Percentiles rank a stretch among this genome's conserved stretches.
Evolutionary conservation across 2,113 vertebrate species (phyloP).

Genomic region (Choloepus hoffmanni): DNA sequence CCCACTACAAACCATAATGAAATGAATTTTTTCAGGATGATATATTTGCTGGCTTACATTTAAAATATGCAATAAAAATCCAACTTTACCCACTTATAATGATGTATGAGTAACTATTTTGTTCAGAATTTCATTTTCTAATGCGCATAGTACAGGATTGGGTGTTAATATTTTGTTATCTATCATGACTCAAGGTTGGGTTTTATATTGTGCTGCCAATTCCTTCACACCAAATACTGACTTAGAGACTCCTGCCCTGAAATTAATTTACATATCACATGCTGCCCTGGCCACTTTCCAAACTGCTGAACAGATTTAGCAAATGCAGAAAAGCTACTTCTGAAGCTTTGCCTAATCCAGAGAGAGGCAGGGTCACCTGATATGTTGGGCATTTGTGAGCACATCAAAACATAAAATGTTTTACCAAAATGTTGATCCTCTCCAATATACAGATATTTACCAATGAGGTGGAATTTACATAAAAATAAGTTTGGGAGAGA

Average conservation of each 20-base stretch:
- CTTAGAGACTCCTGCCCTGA: background rate
- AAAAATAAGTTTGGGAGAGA: background rate
- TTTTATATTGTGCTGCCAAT: background rate
- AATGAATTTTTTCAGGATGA: slow-evolving; percentile 59
- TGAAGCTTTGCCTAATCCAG: background rate
- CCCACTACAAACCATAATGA: background rate
- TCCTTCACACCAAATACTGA: slow-evolving; percentile 7
- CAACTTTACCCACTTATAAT: background rate
- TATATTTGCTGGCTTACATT: slow-evolving; percentile 44
- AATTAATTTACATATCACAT: slow-evolving; percentile 39
- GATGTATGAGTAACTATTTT: background rate
- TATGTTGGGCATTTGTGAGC: background rate
- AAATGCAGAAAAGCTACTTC: background rate
- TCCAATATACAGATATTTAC: background rate
- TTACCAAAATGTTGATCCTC: background rate
- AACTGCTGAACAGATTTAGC: slow-evolving; percentile 6
- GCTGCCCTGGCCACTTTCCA: background rate
- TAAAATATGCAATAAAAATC: slow-evolving; percentile 24
- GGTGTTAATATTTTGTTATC: background rate
- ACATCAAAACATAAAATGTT: slow-evolving; percentile 7
- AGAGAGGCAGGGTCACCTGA: background rate
- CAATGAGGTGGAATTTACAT: background rate
- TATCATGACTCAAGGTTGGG: background rate
- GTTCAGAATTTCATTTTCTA: slow-evolving; percentile 42
- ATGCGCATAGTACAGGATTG: background rate